Evolutionary conservation across 2,113 vertebrate genomes (phyloP).

Genomic region (Oryzias celebensis): DNA sequence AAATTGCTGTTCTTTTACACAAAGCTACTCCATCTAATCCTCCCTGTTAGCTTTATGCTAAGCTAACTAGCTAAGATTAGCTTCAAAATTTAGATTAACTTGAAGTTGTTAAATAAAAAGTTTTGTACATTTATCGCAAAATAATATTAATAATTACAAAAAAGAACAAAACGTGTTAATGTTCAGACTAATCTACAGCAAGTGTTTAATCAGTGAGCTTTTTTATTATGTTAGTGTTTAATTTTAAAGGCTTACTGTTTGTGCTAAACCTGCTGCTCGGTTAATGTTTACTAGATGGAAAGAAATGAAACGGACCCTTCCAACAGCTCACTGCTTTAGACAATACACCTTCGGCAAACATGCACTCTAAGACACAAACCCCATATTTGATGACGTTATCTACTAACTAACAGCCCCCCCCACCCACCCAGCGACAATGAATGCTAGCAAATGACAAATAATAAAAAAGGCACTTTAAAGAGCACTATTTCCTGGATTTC

Average conservation of each 20-base stretch:
- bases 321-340: slow-evolving; percentile 22
- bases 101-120: no score
- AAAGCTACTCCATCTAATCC: no score
- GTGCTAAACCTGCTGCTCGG: slow-evolving; percentile 8
- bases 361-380: slow-evolving; percentile 15
- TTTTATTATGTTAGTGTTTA: no score
- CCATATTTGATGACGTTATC: slow-evolving; percentile 47
- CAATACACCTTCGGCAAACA: slow-evolving; percentile 58
- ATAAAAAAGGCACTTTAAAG: not conserved
- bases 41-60: no score
- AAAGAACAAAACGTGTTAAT: not conserved
- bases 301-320: slow-evolving; percentile 73
- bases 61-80: no score
- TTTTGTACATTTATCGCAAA: no score
- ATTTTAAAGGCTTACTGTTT: not conserved
- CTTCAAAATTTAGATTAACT: no score
- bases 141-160: no score
- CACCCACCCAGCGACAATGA: not conserved
- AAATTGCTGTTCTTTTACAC: no score
- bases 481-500: not conserved
- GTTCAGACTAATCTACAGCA: no score
- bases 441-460: slow-evolving; percentile 8
- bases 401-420: slow-evolving; percentile 36
- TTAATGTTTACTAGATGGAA: slow-evolving; percentile 70
- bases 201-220: not conserved